phyloP scores from a whole-genome alignment of 2,797 vertebrate genomes.

The Sebastes taczanowskii region DNA sequence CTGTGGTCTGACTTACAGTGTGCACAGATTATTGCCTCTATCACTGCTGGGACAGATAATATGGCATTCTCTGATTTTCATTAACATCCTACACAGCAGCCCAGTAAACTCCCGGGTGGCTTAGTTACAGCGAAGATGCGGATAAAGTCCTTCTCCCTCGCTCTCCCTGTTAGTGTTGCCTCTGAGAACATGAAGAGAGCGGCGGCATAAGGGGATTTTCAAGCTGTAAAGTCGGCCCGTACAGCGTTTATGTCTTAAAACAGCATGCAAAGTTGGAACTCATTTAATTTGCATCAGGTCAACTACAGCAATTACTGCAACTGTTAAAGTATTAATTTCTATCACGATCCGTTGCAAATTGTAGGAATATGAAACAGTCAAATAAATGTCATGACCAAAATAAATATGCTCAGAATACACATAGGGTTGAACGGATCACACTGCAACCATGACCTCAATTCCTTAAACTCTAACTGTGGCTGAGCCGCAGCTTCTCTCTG shows the following conservation, averaged over 20 bases:
- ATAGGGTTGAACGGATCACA: constrained; percentile 44
- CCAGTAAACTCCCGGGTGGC: constrained; percentile 65
- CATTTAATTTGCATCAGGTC: constrained; percentile 47
- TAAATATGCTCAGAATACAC: constrained; percentile 53
- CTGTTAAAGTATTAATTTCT: constrained; percentile 33
- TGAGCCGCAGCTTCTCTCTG: constrained; percentile 38
- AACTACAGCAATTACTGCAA: constrained; percentile 20
- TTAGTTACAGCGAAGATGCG: constrained; percentile 56
- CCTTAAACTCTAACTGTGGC: constrained; percentile 52
- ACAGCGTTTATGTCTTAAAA: constrained; percentile 48
- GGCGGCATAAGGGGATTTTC: constrained; percentile 59
- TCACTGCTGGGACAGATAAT: constrained; percentile 76
- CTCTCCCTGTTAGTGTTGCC: constrained; percentile 38
- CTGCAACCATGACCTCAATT: constrained; percentile 66
- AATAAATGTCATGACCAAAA: constrained; percentile 57
- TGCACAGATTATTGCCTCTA: constrained; percentile 68
- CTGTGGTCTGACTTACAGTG: constrained; percentile 53
- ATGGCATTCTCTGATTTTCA: constrained; percentile 67
- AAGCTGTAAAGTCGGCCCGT: constrained; percentile 36
- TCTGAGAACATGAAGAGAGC: constrained; percentile 52
- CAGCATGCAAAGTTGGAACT: constrained; percentile 21
- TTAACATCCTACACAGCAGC: constrained; percentile 70
- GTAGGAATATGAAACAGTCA: constrained; percentile 26
- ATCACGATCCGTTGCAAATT: constrained; percentile 19
- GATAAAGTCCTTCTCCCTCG: constrained; percentile 48